Evolutionary conservation across 2,888 invertebrate genomes (phyloP).

Genomic region (Neoitamus cyanurus): DNA sequence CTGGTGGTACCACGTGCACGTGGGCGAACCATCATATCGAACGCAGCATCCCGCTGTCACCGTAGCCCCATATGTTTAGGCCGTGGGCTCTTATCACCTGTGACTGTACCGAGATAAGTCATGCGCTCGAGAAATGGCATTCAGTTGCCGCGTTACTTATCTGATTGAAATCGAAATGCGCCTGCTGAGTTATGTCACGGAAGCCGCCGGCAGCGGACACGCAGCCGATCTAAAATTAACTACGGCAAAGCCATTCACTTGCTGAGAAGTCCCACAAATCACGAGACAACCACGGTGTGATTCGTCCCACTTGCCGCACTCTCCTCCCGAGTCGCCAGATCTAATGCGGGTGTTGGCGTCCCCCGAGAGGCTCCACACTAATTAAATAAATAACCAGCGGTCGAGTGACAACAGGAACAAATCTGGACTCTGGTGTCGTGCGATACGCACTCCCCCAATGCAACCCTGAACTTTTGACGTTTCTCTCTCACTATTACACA

Average conservation of each 20-base stretch:
- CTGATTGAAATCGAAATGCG: not conserved
- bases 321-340: not conserved
- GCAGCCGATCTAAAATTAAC: not conserved
- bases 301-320: not conserved
- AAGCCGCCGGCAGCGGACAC: not conserved
- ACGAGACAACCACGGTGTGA: not conserved
- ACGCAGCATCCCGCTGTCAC: not conserved
- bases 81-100: not conserved
- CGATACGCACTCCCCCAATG: not conserved
- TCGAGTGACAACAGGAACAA: not conserved
- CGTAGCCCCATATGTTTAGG: not conserved
- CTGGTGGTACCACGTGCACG: not conserved
- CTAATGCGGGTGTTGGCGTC: not conserved
- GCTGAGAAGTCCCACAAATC: not conserved
- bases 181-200: not conserved
- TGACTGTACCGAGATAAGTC: not conserved
- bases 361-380: not conserved
- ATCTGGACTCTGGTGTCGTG: not conserved
- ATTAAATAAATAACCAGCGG: not conserved
- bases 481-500: constrained; percentile 46
- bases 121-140: not conserved
- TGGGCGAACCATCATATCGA: not conserved
- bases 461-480: constrained; percentile 28
- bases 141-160: not conserved
- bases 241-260: not conserved